A percentile compares a stretch with the other conserved stretches of the same genome.
These are phyloP conservation scores for Argopecten irradians DNA, from an alignment of 1,140 invertebrate genomes.

Conservation along the genomic window DNA sequence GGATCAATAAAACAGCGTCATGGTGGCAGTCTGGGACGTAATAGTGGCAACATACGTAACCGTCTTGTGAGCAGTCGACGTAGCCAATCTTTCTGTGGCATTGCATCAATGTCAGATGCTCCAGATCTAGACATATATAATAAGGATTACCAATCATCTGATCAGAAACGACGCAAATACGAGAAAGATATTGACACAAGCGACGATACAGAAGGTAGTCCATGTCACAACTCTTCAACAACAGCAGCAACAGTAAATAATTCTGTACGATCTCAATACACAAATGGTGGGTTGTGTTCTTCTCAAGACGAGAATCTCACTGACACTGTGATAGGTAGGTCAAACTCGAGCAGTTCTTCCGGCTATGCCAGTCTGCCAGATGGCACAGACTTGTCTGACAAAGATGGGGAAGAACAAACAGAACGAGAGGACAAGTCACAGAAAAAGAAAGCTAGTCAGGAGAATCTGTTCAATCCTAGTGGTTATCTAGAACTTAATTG, in stretches of 20 bases:
- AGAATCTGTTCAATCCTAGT: neutral
- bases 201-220: conserved; percentile 27
- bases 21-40: conserved; percentile 52
- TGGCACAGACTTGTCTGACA: conserved; percentile 32
- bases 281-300: conserved; percentile 7
- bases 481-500: conserved; percentile 1
- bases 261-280: neutral
- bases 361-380: conserved; percentile 39
- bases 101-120: conserved; percentile 21
- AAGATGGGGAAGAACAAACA: neutral
- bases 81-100: conserved; percentile 57
- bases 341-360: conserved; percentile 44
- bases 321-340: conserved; percentile 28
- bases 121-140: neutral
- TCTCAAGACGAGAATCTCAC: conserved; percentile 23
- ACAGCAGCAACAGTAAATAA: neutral
- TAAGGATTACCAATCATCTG: conserved; percentile 5
- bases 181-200: conserved; percentile 27
- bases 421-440: neutral
- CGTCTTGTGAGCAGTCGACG: conserved; percentile 46
- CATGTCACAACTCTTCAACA: neutral
- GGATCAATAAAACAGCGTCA: conserved; percentile 58
- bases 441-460: neutral
- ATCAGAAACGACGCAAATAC: conserved; percentile 28
- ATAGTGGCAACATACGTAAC: conserved; percentile 45